Base-by-base conservation (phyloP, 92 coral and sea anemone genomes). In the Pocillopora grandis region DNA sequence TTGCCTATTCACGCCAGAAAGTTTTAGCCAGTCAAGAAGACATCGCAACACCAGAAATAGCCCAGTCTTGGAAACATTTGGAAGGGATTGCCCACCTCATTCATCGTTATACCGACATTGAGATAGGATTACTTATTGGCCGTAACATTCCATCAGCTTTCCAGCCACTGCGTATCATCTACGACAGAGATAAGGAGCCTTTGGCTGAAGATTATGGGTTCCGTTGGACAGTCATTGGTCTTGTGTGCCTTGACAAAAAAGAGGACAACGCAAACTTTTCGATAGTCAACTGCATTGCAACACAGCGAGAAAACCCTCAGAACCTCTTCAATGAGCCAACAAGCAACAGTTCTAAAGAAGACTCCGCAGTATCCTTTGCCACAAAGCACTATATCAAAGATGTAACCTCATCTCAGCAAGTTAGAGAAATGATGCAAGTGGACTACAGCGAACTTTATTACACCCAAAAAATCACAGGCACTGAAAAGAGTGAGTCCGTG, bases 151-250 rank as follows among this genome's bases (percentile, higher is more conserved):
- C 88, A 16, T 48, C 77, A 7, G 83, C 88, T n/a, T 89, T 89
- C 77, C 92, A 89, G 66, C 92, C 93, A 1, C 77, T 82, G 15
- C 83, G 71, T 14, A 68, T 94, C 74, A 89, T 89, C 83, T 89
- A 87, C 48, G 92, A 93, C 48, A 76, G 62, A 10, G 94, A 86
- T 14, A 76, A 89, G 21, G 90, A 91, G 31, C 98, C 93, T 12
- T 94, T 91, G 93, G 95, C 98, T 0, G 95, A 94, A 83, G 78
- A 88, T 23, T 88, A 91, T 58, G 85, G 88, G 62, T 88, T 94
- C 37, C 93, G 81, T 1, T 83, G 88, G 82, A 83, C 92, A 20
- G 78, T 90, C 71, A 86, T 76, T 42, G 92, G 92, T 16, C 78
- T 19, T 20, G 87, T 90, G 10, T 86, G 90, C 68, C 79, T 55